A percentile compares a stretch with the other conserved stretches of the same genome.
phyloP scores from a whole-genome alignment of 2,113 vertebrate genomes.

The Hemichromis elongatus region DNA sequence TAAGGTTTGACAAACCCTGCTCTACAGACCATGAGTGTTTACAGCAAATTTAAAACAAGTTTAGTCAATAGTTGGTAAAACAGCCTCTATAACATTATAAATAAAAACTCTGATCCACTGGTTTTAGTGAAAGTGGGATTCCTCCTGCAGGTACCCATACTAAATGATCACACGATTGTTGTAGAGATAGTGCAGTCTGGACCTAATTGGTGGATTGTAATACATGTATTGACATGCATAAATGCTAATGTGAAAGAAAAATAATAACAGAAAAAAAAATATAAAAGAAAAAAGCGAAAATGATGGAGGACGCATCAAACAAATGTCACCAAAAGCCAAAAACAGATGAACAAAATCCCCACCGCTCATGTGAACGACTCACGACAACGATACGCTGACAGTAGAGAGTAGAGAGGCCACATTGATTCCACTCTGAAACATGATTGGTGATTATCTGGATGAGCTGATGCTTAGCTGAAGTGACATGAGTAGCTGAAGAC shows the following conservation, averaged over 20 bases:
- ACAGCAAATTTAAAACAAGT: not conserved
- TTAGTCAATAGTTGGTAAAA: not conserved
- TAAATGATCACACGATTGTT: not conserved
- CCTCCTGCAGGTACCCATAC: not conserved
- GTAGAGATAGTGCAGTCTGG: not conserved
- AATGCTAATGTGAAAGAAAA: not conserved
- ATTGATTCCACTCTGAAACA: not conserved
- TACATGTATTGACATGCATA: not conserved
- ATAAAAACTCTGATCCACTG: not conserved
- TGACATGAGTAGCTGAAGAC: not conserved
- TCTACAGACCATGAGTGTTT: not conserved
- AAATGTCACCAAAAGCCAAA: not conserved
- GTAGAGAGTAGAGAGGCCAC: not conserved
- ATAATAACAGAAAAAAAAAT: not conserved
- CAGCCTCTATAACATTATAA: not conserved
- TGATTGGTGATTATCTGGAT: not conserved
- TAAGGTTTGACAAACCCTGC: not conserved
- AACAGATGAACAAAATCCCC: not conserved
- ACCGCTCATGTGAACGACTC: not conserved
- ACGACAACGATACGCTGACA: not conserved
- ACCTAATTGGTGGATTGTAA: not conserved
- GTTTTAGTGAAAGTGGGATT: not conserved
- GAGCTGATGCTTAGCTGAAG: not conserved
- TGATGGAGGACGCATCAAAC: not conserved
- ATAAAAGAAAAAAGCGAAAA: not conserved